Evolutionary conservation across 2,888 invertebrate genomes (phyloP), one percentile per base, ranked within the genome.

Genomic region (Gymnosoma rotundatum): DNA sequence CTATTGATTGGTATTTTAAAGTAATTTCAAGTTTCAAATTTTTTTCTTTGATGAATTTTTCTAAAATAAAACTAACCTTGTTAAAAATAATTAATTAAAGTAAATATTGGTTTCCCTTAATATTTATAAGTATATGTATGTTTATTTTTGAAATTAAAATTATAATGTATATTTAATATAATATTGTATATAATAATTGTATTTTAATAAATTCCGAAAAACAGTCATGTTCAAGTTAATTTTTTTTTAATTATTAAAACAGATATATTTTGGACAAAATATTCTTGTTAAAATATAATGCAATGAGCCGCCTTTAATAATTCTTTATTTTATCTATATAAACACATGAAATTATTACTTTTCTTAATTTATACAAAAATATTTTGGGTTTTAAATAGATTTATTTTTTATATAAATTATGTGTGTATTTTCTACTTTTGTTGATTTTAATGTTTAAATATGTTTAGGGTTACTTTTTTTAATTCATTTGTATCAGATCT

Each of bases 271-370:
- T 70, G 64, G 48, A n/a, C 73, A 78, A 56, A 58, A 72, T 74
- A 78, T 78, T 36, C 6, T 73, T 70, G 21, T 52, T 78, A 61
- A 83, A 81, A 74, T 78, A 84, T 61, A 81, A 88, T 89, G 90
- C 89, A 86, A 90, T 90, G 90, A 90, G 90, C 90, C 90, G 88
- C 88, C 89, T 89, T 42, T 18, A 58, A 64, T 63, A 61, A 36
- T 66, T 14, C 58, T 73, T 38, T 48, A 58, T 54, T 72, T 70
- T 75, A 75, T 38, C 75, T 58, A 75, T 42, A 75, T 69, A 60
- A 61, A 75, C 74, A 56, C 72, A 61, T 66, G 45, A 73, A 60
- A 73, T 61, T 21, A 18, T 64, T 76, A 78, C 72, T 58, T 50
- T 50, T 80, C 76, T 66, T 83, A 78, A 8, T 69, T 32, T 21